These are phyloP conservation scores for Sardina pilchardus DNA, from an alignment of 2,113 vertebrate species.

Conservation along the genomic window DNA sequence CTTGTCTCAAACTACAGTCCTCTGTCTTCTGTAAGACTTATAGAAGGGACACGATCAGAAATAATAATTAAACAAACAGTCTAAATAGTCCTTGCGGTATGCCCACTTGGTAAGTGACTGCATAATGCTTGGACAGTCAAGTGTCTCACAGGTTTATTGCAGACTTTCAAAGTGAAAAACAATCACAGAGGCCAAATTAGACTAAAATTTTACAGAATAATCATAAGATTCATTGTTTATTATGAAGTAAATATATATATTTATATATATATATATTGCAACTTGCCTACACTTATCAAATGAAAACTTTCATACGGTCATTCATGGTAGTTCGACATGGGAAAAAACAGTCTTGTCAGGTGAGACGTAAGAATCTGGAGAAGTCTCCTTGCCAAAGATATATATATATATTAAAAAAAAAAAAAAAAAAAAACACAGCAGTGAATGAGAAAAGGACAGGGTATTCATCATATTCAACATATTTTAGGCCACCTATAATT, in stretches of 20 bases:
- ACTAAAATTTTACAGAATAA: conserved; percentile 9
- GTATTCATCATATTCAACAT: conserved; percentile 1
- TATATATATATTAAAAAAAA: conserved; percentile 15
- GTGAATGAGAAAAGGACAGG: conserved; percentile 19
- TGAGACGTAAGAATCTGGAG: neutral
- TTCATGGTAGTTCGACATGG: neutral
- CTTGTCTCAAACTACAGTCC: neutral
- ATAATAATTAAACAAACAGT: neutral
- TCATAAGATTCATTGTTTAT: neutral
- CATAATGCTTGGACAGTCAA: conserved; percentile 17
- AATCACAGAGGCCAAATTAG: conserved; percentile 16
- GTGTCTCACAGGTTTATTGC: conserved; percentile 21
- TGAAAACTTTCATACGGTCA: conserved; percentile 1
- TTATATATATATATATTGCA: conserved; percentile 10
- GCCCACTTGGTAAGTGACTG: neutral
- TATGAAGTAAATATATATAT: conserved; percentile 14
- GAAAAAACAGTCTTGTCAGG: neutral
- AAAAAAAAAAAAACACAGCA: conserved; percentile 13
- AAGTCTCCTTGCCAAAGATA: neutral
- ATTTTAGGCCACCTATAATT: neutral
- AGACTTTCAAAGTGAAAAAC: neutral
- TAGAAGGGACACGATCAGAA: neutral
- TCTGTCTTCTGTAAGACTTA: neutral
- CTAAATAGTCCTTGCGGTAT: neutral
- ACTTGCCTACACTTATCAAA: conserved; percentile 9